Evolutionary conservation across 2,113 vertebrate species (phyloP).

Genomic region (Pterocles gutturalis): DNA sequence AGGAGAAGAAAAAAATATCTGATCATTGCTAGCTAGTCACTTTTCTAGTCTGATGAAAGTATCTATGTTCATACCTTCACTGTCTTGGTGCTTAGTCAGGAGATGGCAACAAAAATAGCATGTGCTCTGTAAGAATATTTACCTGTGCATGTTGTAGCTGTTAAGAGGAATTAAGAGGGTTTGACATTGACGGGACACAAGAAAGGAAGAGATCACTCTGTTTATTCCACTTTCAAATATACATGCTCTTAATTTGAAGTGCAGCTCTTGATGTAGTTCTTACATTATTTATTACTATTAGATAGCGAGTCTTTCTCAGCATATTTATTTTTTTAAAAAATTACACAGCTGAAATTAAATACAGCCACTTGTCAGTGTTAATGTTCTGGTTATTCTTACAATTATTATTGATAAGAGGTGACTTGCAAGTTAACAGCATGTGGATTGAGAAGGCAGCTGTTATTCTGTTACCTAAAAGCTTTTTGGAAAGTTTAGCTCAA

Average conservation of each 20-base stretch:
- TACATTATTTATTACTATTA: constrained; percentile 52
- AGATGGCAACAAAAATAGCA: neutral
- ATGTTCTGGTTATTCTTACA: constrained; percentile 6
- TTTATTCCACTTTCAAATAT: constrained; percentile 45
- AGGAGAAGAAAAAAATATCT: neutral
- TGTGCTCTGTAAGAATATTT: neutral
- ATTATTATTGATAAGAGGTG: constrained; percentile 30
- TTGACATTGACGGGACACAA: neutral
- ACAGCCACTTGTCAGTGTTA: neutral
- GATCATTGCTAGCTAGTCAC: neutral
- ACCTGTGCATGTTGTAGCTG: neutral
- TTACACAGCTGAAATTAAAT: constrained; percentile 40
- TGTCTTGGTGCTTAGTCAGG: neutral
- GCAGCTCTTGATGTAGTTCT: neutral
- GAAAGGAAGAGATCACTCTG: constrained; percentile 3
- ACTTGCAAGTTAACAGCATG: constrained; percentile 32
- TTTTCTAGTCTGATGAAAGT: neutral
- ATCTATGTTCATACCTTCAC: neutral
- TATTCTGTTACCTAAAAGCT: neutral
- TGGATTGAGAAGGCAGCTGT: neutral
- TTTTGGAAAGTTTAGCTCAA: neutral
- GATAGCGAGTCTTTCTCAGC: neutral
- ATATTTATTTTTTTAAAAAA: constrained; percentile 38
- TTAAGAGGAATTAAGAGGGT: neutral
- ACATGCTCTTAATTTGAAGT: constrained; percentile 36